phyloP scores from a whole-genome alignment of 2,797 vertebrate species.

The Siniperca scherzeri region DNA sequence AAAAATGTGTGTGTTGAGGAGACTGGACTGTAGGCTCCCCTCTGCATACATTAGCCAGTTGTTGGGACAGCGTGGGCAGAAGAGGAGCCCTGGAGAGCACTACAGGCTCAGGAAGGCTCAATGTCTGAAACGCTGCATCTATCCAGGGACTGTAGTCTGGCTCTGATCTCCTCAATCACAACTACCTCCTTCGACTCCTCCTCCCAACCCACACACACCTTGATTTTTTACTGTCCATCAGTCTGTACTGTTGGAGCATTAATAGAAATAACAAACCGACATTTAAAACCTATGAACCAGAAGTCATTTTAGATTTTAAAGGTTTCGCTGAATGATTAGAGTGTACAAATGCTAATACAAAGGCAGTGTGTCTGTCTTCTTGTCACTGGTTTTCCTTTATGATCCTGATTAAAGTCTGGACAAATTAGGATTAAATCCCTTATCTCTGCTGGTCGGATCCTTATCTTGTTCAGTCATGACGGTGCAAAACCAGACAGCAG shows the following conservation, averaged over 20 bases:
- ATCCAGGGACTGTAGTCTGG: slow-evolving; percentile 54
- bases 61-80: slow-evolving; percentile 67
- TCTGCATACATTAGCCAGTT: slow-evolving; percentile 55
- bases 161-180: slow-evolving; percentile 57
- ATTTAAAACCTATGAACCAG: not conserved
- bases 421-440: slow-evolving; percentile 43
- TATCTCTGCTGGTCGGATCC: slow-evolving; percentile 31
- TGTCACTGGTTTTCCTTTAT: slow-evolving; percentile 19
- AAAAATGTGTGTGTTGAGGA: slow-evolving; percentile 22
- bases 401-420: slow-evolving; percentile 38
- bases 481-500: slow-evolving; percentile 66
- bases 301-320: not conserved
- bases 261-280: not conserved
- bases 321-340: slow-evolving; percentile 1
- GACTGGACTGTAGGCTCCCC: slow-evolving; percentile 23
- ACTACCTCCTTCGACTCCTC: slow-evolving; percentile 24
- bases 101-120: slow-evolving; percentile 58
- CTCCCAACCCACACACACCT: slow-evolving; percentile 46
- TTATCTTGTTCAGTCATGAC: slow-evolving; percentile 65
- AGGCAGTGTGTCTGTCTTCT: not conserved
- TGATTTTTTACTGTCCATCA: slow-evolving; percentile 25
- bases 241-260: not conserved
- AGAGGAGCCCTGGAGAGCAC: slow-evolving; percentile 66
- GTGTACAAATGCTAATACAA: not conserved
- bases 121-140: slow-evolving; percentile 63